Conservation (phyloP, 2,797 vertebrate genomes). For the Fistularia tabacaria region DNA sequence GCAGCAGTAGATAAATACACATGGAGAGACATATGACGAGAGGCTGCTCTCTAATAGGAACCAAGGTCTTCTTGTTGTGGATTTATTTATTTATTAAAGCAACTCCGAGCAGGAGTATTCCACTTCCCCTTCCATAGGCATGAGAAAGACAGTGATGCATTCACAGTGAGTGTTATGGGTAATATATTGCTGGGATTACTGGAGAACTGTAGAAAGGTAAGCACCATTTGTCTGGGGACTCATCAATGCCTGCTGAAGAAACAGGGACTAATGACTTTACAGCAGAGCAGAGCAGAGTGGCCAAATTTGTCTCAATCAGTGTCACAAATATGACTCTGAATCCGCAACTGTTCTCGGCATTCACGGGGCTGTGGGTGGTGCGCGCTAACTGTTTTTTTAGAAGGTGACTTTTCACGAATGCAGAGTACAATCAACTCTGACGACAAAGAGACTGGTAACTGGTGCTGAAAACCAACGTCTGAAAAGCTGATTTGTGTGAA, state of each 20-base stretch:
- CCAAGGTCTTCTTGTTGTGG: constrained; percentile 24
- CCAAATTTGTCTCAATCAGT: constrained; percentile 60
- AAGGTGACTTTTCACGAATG: constrained; percentile 14
- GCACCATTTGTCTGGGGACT: constrained; percentile 60
- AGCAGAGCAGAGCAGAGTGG: constrained; percentile 38
- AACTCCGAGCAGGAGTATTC: constrained; percentile 5
- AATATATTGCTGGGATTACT: constrained; percentile 48
- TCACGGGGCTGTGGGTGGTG: no score
- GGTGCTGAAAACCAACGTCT: no score
- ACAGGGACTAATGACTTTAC: constrained; percentile 59
- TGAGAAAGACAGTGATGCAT: constrained; percentile 15
- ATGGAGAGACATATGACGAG: constrained; percentile 37
- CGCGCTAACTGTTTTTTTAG: constrained; percentile 38
- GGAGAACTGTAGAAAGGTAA: constrained; percentile 46
- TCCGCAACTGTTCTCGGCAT: constrained; percentile 41
- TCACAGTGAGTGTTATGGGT: constrained; percentile 19
- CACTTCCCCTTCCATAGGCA: constrained; percentile 27
- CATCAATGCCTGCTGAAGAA: constrained; percentile 57
- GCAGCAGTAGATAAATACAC: constrained; percentile 37
- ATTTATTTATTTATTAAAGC: constrained; percentile 28
- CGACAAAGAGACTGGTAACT: not conserved
- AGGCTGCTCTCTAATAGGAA: constrained; percentile 49
- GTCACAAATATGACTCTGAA: constrained; percentile 45
- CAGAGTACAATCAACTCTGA: constrained; percentile 4
- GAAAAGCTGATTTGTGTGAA: constrained; percentile 5